Evolutionary conservation across 1,140 invertebrate species (phyloP).

Genomic region (Zaprionus kolodkinae): DNA sequence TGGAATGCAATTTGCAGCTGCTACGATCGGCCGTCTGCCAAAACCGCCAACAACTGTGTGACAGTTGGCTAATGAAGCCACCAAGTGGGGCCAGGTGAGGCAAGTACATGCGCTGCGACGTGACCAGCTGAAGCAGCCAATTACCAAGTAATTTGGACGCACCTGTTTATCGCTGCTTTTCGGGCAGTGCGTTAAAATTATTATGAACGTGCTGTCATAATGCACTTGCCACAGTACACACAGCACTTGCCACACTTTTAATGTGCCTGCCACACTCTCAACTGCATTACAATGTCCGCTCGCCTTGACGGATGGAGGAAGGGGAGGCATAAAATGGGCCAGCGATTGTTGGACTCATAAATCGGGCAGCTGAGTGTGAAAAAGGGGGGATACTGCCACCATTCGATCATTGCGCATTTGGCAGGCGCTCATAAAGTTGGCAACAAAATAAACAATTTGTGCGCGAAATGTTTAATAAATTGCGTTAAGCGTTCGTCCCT

Average conservation of each 20-base stretch:
- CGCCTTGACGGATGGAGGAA: background rate
- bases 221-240: constrained; percentile 57
- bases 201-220: constrained; percentile 73
- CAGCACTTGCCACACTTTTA: constrained; percentile 17
- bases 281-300: constrained; percentile 10
- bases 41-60: constrained; percentile 37
- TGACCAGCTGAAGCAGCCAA: constrained; percentile 35
- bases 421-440: constrained; percentile 38
- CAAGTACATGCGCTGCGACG: background rate
- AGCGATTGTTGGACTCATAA: constrained; percentile 65
- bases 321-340: constrained; percentile 59
- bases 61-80: constrained; percentile 40
- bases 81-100: constrained; percentile 2
- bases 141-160: constrained; percentile 54
- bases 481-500: constrained; percentile 60
- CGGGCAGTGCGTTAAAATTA: constrained; percentile 63
- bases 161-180: constrained; percentile 54
- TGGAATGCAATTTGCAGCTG: constrained; percentile 42
- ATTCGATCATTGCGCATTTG: constrained; percentile 60
- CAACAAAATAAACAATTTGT: constrained; percentile 80
- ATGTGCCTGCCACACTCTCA: constrained; percentile 3
- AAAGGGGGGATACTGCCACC: constrained; percentile 6
- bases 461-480: constrained; percentile 70
- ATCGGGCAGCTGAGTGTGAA: constrained; percentile 48
- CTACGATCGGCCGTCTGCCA: constrained; percentile 13